These are phyloP conservation scores for Protophormia terraenovae DNA, from an alignment of 2,888 invertebrate genomes.

Conservation along the genomic window DNA sequence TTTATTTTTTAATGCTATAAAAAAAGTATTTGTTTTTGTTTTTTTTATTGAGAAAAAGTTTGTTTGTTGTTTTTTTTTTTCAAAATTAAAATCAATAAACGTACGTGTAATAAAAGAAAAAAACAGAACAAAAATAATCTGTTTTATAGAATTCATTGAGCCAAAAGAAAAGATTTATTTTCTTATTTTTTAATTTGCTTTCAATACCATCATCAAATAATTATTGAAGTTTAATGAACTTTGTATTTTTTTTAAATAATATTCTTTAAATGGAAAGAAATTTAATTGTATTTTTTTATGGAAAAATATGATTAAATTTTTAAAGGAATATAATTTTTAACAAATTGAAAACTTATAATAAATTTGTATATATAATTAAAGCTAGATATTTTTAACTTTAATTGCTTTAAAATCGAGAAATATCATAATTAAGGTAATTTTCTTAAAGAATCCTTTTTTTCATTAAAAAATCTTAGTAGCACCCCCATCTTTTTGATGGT, in stretches of 20 bases:
- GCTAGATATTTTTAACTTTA: too few relatives aligned
- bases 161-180: not conserved
- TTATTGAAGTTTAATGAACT: slow-evolving; percentile 48
- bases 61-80: not conserved
- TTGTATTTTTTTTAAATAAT: too few relatives aligned
- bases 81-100: slow-evolving; percentile 43
- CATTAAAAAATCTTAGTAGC: not conserved
- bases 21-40: not conserved
- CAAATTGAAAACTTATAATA: too few relatives aligned
- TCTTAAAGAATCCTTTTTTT: too few relatives aligned
- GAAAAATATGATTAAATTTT: too few relatives aligned
- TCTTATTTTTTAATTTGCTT: not conserved
- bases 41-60: slow-evolving; percentile 18
- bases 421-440: too few relatives aligned
- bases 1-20: not conserved
- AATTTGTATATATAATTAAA: too few relatives aligned
- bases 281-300: too few relatives aligned
- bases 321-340: too few relatives aligned
- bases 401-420: too few relatives aligned
- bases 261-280: too few relatives aligned
- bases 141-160: slow-evolving; percentile 2
- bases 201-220: not conserved
- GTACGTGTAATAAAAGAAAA: slow-evolving; percentile 20
- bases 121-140: not conserved
- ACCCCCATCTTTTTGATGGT: too few relatives aligned